Percentiles rank a stretch among this genome's conserved stretches.
phyloP scores from a whole-genome alignment of 2,113 vertebrate species.

The Talpa occidentalis region DNA sequence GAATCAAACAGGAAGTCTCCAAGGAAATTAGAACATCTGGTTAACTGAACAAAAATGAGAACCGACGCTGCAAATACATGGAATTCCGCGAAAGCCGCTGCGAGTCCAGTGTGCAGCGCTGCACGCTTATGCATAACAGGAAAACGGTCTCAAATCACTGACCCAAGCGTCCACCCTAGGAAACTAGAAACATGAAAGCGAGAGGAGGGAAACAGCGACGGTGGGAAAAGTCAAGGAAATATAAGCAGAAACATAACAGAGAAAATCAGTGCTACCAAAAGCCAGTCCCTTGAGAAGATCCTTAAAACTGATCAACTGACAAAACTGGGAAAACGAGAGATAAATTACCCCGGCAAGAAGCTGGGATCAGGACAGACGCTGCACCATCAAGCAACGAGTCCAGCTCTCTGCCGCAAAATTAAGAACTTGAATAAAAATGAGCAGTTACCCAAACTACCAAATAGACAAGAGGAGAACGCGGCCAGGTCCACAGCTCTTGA shows the following conservation, averaged over 20 bases:
- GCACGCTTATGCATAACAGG: not conserved
- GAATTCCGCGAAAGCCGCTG: not conserved
- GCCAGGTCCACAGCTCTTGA: not conserved
- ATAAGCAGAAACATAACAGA: not conserved
- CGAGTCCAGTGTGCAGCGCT: not conserved
- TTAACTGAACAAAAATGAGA: not conserved
- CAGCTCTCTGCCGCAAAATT: not conserved
- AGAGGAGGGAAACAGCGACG: not conserved
- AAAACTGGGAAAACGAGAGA: not conserved
- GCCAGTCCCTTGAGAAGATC: not conserved
- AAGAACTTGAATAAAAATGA: not conserved
- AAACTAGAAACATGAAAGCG: not conserved
- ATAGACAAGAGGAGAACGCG: not conserved
- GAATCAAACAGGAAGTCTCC: not conserved
- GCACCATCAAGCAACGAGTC: not conserved
- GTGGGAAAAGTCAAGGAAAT: not conserved
- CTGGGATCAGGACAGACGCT: not conserved
- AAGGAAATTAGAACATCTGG: not conserved
- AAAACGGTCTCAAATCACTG: not conserved
- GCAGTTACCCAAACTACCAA: not conserved
- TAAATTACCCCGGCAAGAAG: not conserved
- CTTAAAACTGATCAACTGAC: not conserved
- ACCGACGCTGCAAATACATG: not conserved
- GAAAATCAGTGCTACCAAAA: not conserved
- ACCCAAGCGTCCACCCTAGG: not conserved